Conservation (phyloP, 92 coral and sea anemone genomes). For the Porites evermanni region DNA sequence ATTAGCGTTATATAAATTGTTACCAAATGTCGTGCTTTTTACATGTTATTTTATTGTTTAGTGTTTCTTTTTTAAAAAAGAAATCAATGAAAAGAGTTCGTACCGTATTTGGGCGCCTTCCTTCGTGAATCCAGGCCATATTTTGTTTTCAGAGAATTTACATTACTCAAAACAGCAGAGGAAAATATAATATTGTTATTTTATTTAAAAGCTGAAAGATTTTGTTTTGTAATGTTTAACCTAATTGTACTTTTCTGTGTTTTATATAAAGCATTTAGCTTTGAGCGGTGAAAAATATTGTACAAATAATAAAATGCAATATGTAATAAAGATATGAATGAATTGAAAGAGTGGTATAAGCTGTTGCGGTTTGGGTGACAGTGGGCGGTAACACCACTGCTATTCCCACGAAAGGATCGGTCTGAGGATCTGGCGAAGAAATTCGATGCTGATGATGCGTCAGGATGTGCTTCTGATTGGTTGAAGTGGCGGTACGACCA, state of each 20-base stretch:
- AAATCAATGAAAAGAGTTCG: background rate
- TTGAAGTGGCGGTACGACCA: too few relatives aligned
- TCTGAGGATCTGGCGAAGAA: too few relatives aligned
- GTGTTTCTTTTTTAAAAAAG: background rate
- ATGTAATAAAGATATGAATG: slow-evolving; percentile 1
- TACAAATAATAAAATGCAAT: slow-evolving; percentile 19
- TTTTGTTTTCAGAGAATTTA: background rate
- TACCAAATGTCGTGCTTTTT: background rate
- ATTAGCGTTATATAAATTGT: background rate
- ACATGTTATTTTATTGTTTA: background rate
- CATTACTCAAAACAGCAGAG: background rate
- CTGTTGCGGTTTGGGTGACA: background rate
- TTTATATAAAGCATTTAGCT: slow-evolving; percentile 31
- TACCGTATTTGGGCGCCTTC: background rate
- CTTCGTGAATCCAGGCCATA: background rate
- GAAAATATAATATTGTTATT: slow-evolving; percentile 20
- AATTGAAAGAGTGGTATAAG: background rate
- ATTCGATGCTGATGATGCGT: too few relatives aligned
- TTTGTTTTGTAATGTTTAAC: slow-evolving; percentile 24
- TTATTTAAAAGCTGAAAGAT: slow-evolving; percentile 43
- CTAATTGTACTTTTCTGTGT: background rate
- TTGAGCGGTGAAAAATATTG: slow-evolving; percentile 4
- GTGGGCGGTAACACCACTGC: background rate
- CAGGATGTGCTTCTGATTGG: too few relatives aligned
- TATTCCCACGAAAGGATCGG: too few relatives aligned